Percentiles rank a stretch among this genome's conserved stretches.
These are phyloP conservation scores for Cettia cetti DNA, from an alignment of 2,113 vertebrate species.

Conservation along the genomic window DNA sequence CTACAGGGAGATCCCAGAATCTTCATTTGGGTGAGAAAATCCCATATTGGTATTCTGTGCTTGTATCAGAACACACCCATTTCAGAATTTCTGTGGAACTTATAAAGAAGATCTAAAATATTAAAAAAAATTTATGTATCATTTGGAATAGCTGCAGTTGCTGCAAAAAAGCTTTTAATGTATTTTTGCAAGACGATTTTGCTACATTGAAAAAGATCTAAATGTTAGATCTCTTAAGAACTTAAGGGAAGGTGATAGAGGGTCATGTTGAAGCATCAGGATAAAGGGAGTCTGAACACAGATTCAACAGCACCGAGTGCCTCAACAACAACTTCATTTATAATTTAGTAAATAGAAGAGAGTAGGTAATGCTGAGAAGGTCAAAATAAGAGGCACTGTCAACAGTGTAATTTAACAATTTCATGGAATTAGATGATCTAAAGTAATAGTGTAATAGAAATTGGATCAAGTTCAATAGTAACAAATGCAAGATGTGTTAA, in stretches of 20 bases:
- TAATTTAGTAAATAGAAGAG: not conserved
- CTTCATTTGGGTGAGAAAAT: not conserved
- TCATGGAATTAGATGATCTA: not conserved
- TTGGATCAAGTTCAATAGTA: not conserved
- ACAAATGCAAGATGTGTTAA: not conserved
- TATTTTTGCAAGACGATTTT: not conserved
- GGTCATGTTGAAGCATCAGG: not conserved
- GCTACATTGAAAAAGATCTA: not conserved
- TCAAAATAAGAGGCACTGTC: not conserved
- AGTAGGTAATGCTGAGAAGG: not conserved
- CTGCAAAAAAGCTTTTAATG: not conserved
- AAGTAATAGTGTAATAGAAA: not conserved
- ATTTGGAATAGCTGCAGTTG: not conserved
- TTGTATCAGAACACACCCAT: not conserved
- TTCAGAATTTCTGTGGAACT: not conserved
- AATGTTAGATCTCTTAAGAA: not conserved
- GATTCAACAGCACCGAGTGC: not conserved
- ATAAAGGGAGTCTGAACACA: not conserved
- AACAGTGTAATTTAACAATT: not conserved
- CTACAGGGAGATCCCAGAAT: not conserved
- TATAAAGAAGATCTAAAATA: not conserved
- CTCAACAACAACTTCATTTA: not conserved
- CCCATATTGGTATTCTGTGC: not conserved
- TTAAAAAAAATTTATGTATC: not conserved
- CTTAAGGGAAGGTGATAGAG: not conserved